Conservation (phyloP, 2,888 invertebrate genomes). For the Mythimna impura region DNA sequence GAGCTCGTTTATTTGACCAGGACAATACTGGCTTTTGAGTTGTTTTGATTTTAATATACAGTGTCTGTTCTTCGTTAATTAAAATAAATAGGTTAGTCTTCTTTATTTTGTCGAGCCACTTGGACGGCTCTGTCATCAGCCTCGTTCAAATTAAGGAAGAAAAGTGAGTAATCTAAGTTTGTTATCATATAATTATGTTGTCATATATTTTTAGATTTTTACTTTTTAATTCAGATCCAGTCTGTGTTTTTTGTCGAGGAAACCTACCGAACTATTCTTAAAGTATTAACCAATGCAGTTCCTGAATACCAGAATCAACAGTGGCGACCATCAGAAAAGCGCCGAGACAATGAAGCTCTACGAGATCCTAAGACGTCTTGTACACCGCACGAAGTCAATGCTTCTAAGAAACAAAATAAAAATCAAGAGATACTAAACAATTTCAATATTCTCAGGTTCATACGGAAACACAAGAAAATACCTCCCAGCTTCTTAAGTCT, state of each 20-base stretch:
- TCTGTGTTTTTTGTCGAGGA: background rate
- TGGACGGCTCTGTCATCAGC: background rate
- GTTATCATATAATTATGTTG: too few relatives aligned
- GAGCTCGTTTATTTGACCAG: conserved; percentile 69
- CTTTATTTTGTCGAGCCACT: background rate
- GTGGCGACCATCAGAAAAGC: background rate
- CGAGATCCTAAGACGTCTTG: background rate
- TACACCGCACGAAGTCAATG: background rate
- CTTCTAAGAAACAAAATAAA: background rate
- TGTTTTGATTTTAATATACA: conserved; percentile 39
- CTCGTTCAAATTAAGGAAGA: background rate
- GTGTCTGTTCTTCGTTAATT: background rate
- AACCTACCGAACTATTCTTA: background rate
- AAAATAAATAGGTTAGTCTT: background rate
- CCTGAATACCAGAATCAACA: background rate
- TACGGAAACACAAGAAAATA: conserved; percentile 4
- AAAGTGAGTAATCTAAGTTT: background rate
- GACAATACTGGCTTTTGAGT: conserved; percentile 56
- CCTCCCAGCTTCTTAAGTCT: conserved; percentile 13
- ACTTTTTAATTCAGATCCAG: too few relatives aligned
- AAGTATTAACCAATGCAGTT: background rate
- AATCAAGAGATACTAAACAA: background rate
- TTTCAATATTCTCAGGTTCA: conserved; percentile 12
- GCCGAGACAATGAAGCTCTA: too few relatives aligned
- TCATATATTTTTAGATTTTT: too few relatives aligned